Base-by-base conservation (phyloP, 1,140 invertebrate genomes). In the Yoshiicerus persimilis region DNA sequence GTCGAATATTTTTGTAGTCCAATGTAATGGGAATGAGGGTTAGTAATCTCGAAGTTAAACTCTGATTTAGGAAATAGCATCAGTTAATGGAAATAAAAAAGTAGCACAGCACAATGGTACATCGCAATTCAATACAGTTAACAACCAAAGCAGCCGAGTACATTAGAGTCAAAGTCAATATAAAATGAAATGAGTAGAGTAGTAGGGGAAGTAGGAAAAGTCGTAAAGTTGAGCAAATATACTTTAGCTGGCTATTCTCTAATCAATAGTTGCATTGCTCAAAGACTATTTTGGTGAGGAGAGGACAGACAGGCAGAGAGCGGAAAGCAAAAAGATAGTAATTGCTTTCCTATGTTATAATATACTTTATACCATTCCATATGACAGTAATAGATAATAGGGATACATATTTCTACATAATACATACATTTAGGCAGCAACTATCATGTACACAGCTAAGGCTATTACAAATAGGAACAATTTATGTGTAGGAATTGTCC, bases 111-210 rank as follows among this genome's bases (percentile, higher is more conserved):
- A 36, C 34, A 80, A 80, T 80, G n/a, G 16, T 80, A 80, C 20
- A 80, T 20, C 75, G 64, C 75, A 77, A 77, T 34, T n/a, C 70
- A 80, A 80, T 36, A 80, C 20, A 80, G 75, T 80, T 80, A 38
- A 80, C 30, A 30, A 30, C 27, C 25, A 70, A 30, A 70, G 66
- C 11, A 16, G 25, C 30, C 25, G 25, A 80, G 75, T 80, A 30
- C 75, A 80, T 80, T 80, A 80, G 75, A 34, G 32, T 80, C 75
- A 34, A 80, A 80, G 75, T 80, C 75, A 80, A 80, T 80, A 80
- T 32, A 38, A 80, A 80, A 80, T 80, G 13, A 80, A 80, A 80
- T 80, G 75, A 34, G 75, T 70, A 32, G 25, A 70, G 66, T 70
- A 16, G 66, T 80, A 36, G 75, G 75, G 75, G 75, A 80, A 80